Percentiles rank a stretch among this genome's conserved stretches.
phyloP scores from a whole-genome alignment of 1,140 invertebrate genomes.

The Aphidius ervi region DNA sequence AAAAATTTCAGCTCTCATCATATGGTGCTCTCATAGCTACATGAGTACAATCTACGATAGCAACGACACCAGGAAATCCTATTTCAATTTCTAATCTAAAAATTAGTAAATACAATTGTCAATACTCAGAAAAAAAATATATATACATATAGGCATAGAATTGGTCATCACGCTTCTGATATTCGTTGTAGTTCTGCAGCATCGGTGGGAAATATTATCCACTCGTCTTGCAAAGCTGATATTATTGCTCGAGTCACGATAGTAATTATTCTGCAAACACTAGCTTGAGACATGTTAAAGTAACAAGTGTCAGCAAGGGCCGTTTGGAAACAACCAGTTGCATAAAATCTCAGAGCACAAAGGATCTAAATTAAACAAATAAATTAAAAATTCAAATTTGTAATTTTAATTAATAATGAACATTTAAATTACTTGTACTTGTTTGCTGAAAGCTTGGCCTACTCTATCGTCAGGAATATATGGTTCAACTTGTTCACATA shows the following conservation, averaged over 20 bases:
- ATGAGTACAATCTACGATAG: slow-evolving; percentile 9
- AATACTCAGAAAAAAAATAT: background rate
- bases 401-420: too few species aligned
- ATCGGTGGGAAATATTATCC: slow-evolving; percentile 1
- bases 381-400: too few species aligned
- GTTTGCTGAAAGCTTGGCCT: too few species aligned
- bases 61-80: slow-evolving; percentile 2
- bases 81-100: slow-evolving; percentile 7
- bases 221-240: slow-evolving; percentile 1
- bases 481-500: too few species aligned
- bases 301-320: slow-evolving; percentile 1
- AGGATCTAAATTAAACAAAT: too few species aligned
- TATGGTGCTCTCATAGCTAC: background rate
- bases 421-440: too few species aligned
- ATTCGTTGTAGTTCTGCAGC: background rate
- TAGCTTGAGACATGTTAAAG: slow-evolving; percentile 7
- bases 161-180: background rate
- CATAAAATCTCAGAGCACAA: slow-evolving; percentile 9
- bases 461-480: too few species aligned
- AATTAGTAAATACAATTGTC: slow-evolving; percentile 1
- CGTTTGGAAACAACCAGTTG: slow-evolving; percentile 1
- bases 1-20: slow-evolving; percentile 1
- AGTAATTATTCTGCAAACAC: slow-evolving; percentile 2
- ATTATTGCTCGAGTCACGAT: slow-evolving; percentile 3
- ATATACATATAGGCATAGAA: background rate